Evolutionary conservation across 53 echinoderm and acorn worm species (phyloP).

Genomic region (Astropecten irregularis): DNA sequence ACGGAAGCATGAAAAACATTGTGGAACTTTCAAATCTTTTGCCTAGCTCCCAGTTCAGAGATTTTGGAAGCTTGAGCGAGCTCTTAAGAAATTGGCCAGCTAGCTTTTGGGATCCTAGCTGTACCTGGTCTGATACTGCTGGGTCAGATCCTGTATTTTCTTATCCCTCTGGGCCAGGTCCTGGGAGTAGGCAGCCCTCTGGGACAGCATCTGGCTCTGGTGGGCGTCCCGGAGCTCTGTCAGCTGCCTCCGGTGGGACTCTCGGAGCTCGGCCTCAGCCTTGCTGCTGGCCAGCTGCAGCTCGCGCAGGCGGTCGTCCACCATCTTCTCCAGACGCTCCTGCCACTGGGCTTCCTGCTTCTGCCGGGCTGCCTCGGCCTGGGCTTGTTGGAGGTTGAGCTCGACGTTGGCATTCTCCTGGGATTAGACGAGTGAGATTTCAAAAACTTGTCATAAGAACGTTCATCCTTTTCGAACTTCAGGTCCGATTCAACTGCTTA

Average conservation of each 20-base stretch:
- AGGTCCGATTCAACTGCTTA: too few species aligned
- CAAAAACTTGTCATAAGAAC: too few species aligned
- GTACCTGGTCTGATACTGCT: constrained; percentile 82
- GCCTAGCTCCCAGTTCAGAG: too few species aligned
- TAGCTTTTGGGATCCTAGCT: too few species aligned
- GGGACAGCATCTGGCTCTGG: constrained; percentile 65
- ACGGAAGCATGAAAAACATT: too few species aligned
- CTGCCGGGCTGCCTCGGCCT: constrained; percentile 77
- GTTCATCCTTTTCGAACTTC: too few species aligned
- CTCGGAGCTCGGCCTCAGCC: constrained; percentile 56
- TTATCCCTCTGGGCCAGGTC: constrained; percentile 76
- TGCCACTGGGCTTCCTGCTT: constrained; percentile 60
- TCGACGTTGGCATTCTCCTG: constrained; percentile 81
- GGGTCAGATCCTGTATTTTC: constrained; percentile 55
- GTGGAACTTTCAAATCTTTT: too few species aligned
- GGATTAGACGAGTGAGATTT: neutral
- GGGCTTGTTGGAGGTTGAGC: constrained; percentile 74
- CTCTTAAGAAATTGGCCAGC: too few species aligned
- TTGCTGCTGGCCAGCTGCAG: constrained; percentile 40
- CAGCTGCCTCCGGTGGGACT: constrained; percentile 73
- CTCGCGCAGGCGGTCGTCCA: constrained; percentile 44
- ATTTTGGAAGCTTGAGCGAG: too few species aligned
- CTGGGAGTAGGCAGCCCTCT: constrained; percentile 56
- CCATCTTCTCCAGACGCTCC: constrained; percentile 46
- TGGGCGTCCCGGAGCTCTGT: constrained; percentile 65